Percentiles rank a stretch among this genome's conserved stretches.
Evolutionary conservation across 1,140 invertebrate species (phyloP).

Genomic region (Drosophila sp.): DNA sequence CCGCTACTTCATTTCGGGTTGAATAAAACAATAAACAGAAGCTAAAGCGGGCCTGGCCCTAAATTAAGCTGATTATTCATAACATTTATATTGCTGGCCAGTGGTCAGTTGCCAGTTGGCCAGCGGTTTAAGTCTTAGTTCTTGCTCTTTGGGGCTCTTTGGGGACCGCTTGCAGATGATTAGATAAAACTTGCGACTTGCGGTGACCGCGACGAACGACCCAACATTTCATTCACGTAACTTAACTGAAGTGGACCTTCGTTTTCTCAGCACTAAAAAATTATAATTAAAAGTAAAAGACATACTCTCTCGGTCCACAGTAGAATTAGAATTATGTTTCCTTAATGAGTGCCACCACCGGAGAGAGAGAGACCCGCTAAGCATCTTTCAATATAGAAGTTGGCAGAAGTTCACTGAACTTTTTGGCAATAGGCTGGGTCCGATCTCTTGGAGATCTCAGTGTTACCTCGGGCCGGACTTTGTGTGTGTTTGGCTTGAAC

Average conservation of each 20-base stretch:
- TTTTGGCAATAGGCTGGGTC: slow-evolving; percentile 49
- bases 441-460: slow-evolving; percentile 5
- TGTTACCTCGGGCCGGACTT: slow-evolving; percentile 5
- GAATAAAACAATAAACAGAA: slow-evolving; percentile 75
- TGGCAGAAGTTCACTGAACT: slow-evolving; percentile 64
- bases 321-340: slow-evolving; percentile 80
- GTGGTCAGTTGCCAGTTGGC: slow-evolving; percentile 9
- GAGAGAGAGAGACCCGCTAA: slow-evolving; percentile 45
- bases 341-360: slow-evolving; percentile 71
- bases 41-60: slow-evolving; percentile 32
- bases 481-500: background rate
- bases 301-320: slow-evolving; percentile 57
- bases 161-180: slow-evolving; percentile 65
- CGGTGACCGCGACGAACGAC: slow-evolving; percentile 73
- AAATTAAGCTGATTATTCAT: slow-evolving; percentile 75
- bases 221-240: slow-evolving; percentile 48
- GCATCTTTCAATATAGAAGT: slow-evolving; percentile 73
- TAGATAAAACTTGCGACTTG: slow-evolving; percentile 63
- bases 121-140: background rate
- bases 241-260: slow-evolving; percentile 40
- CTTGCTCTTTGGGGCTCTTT: slow-evolving; percentile 6
- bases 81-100: slow-evolving; percentile 60
- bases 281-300: slow-evolving; percentile 79
- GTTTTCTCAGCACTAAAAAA: slow-evolving; percentile 71
- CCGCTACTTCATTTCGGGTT: slow-evolving; percentile 68